Evolutionary conservation across 1,140 invertebrate species (phyloP).

Genomic region (Periplaneta americana): DNA sequence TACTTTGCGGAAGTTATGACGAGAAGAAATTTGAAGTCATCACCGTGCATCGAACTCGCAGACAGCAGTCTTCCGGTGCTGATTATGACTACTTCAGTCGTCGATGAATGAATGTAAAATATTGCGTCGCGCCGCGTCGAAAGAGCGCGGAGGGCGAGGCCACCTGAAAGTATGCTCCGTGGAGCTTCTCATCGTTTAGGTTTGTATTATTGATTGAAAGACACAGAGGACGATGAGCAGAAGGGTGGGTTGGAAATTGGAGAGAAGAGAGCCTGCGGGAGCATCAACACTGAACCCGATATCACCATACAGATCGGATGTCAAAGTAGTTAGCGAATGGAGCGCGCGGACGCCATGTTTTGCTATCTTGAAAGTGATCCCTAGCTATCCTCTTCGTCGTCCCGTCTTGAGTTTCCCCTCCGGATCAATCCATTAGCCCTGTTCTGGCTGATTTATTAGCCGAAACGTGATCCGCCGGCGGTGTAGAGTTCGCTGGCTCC

Average conservation of each 20-base stretch:
- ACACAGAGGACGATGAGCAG: background rate
- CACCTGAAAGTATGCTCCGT: background rate
- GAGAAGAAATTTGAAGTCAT: too few relatives aligned
- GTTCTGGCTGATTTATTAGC: conserved; percentile 23
- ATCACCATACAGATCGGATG: conserved; percentile 1
- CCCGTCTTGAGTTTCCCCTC: background rate
- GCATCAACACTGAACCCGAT: background rate
- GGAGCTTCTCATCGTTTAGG: background rate
- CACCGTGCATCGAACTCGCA: too few relatives aligned
- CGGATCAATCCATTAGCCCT: conserved; percentile 22
- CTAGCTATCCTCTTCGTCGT: conserved; percentile 1
- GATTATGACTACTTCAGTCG: too few relatives aligned
- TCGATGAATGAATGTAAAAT: too few relatives aligned
- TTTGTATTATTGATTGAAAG: background rate
- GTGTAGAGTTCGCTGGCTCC: conserved; percentile 4
- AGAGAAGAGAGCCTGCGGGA: background rate
- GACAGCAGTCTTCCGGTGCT: too few relatives aligned
- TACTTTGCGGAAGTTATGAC: too few relatives aligned
- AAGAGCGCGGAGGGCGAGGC: too few relatives aligned
- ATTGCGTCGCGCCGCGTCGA: too few relatives aligned
- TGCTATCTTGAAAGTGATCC: conserved; percentile 3
- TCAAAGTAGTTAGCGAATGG: background rate
- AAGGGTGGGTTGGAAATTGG: background rate
- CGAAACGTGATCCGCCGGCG: conserved; percentile 14
- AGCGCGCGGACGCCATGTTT: conserved; percentile 4